A percentile compares a stretch with the other conserved stretches of the same genome.
phyloP scores from a whole-genome alignment of 2,113 vertebrate genomes.

The Todiramphus chloris region DNA sequence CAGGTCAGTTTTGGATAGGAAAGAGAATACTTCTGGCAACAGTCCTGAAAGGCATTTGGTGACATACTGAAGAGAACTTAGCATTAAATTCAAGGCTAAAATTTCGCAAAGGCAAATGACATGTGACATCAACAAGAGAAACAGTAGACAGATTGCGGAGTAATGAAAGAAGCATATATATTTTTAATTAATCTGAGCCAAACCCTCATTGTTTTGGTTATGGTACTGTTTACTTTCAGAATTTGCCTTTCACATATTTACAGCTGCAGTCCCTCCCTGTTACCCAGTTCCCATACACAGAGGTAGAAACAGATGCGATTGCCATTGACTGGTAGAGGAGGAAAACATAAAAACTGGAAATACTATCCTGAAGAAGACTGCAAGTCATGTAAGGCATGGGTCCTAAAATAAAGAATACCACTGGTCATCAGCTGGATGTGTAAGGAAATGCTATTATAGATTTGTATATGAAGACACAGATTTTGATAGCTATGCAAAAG shows the following conservation, averaged over 20 bases:
- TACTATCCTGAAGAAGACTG: background rate
- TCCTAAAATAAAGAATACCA: background rate
- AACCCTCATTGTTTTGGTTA: background rate
- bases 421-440: background rate
- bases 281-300: background rate
- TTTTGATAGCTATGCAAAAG: background rate
- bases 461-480: background rate
- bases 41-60: background rate
- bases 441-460: background rate
- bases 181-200: background rate
- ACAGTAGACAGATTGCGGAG: background rate
- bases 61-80: background rate
- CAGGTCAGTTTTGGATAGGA: slow-evolving; percentile 28
- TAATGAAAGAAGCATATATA: background rate
- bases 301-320: background rate
- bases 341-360: background rate
- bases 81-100: background rate
- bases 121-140: background rate
- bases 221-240: background rate
- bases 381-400: background rate
- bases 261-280: background rate
- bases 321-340: background rate
- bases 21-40: slow-evolving; percentile 13
- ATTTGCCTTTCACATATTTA: background rate
- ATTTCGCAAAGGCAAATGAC: background rate